Evolutionary conservation across 2,797 vertebrate species (phyloP).

Genomic region (Sternotherus odoratus): DNA sequence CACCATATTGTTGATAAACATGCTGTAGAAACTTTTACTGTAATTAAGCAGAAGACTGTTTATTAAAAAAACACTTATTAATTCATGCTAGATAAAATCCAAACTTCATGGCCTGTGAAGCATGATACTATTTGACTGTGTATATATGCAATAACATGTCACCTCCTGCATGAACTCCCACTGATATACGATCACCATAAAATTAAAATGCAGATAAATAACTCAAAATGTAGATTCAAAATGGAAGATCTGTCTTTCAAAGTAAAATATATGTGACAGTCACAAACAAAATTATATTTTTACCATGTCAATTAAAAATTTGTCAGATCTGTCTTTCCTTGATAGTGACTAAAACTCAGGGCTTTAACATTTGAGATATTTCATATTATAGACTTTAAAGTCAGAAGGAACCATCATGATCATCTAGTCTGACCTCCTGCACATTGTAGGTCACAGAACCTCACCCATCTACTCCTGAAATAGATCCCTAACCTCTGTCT

Average conservation of each 20-base stretch:
- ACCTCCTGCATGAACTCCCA: conserved; percentile 4
- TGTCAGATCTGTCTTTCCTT: background rate
- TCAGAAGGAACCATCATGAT: too few species aligned
- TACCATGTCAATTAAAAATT: background rate
- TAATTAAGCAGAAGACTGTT: conserved; percentile 59
- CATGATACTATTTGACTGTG: background rate
- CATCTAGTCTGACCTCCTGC: too few species aligned
- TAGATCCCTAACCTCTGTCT: too few species aligned
- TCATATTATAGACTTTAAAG: too few species aligned
- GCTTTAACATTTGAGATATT: background rate
- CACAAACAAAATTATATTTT: background rate
- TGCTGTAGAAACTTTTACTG: conserved; percentile 26
- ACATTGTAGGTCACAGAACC: too few species aligned
- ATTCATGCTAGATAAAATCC: conserved; percentile 55
- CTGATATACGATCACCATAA: background rate
- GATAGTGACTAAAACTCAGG: background rate
- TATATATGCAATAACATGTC: conserved; percentile 32
- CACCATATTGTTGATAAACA: conserved; percentile 9
- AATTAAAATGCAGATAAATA: background rate
- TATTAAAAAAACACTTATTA: conserved; percentile 48
- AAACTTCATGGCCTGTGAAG: conserved; percentile 48
- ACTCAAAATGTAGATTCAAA: background rate
- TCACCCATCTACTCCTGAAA: too few species aligned
- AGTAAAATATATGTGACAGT: background rate
- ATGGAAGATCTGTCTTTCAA: background rate